Base-by-base conservation (phyloP, 2,113 vertebrate genomes). In the Zosterops borbonicus region DNA sequence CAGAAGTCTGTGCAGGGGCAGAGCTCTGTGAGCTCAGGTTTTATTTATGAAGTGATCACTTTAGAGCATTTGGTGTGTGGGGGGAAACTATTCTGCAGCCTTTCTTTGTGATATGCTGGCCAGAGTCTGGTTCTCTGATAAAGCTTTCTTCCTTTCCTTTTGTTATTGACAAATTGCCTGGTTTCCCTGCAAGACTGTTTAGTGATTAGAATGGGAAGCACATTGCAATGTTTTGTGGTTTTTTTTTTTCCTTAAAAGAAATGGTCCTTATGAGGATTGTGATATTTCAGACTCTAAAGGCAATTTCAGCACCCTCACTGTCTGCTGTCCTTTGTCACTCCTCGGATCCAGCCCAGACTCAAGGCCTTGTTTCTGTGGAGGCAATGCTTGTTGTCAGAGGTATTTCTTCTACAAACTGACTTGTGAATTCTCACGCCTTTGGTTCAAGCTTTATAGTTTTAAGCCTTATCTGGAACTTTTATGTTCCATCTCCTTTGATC, bases 401-500 rank as follows among this genome's bases (percentile, higher is more conserved):
- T 96, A 95, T 94, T 95, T 94, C 75, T 83, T 95, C 90, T 93
- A 86, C 97, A 98, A 93, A 97, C 95, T 93, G 95, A 93, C 93
- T 95, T 95, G 86, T 84, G 92, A 92, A 69, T 97, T 95, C 95
- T 92, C 75, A 46, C 0, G 46, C 94, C 91, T 97, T 97, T 89
- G 81, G 75, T 96, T 93, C 82, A 79, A 92, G 58, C 64, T 89
- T 95, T 92, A 87, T 78, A 92, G 87, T 97, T 97, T 95, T 94
- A 95, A 96, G 80, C 55, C 73, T 96, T 97, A 97, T 97, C 96
- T 97, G 46, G 44, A 94, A 89, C 96, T 97, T 97, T 97, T 97
- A 95, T 97, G 94, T 84, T 84, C 79, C 52, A n/a, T 64, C 63
- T 39, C 75, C 97, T 98, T 98, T 98, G 97, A 98, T 98, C 93